Conservation (phyloP, 2,113 vertebrate genomes). For the Chrysochloris asiatica region DNA sequence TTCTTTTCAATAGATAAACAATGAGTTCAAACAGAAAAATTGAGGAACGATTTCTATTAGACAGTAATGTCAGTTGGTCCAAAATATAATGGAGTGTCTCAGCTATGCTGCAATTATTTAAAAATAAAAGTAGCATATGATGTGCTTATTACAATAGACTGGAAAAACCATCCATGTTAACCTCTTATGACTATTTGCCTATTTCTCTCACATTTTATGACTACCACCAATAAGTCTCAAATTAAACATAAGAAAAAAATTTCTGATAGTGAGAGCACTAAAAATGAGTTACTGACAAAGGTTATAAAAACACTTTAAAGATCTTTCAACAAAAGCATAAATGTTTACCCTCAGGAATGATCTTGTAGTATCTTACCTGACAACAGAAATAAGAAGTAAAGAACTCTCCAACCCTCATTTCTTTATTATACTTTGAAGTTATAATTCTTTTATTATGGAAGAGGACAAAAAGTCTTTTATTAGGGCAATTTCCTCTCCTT, state of each 20-base stretch:
- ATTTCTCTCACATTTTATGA: neutral
- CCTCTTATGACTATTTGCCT: neutral
- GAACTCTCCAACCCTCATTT: neutral
- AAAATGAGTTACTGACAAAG: constrained; percentile 37
- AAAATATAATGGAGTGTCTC: too few relatives aligned
- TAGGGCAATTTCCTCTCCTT: too few relatives aligned
- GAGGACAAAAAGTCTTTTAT: too few relatives aligned
- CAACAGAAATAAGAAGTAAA: neutral
- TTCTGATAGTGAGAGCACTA: neutral
- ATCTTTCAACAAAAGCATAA: constrained; percentile 11
- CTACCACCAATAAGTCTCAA: neutral
- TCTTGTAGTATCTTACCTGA: neutral
- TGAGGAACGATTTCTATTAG: constrained; percentile 44
- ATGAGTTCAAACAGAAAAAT: constrained; percentile 36
- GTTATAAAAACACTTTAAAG: neutral
- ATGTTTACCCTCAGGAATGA: neutral
- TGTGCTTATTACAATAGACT: neutral
- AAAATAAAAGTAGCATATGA: neutral
- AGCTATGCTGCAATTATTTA: neutral
- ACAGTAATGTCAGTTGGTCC: constrained; percentile 41
- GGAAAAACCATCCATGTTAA: constrained; percentile 17
- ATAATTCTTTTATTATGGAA: neutral
- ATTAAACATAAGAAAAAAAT: neutral
- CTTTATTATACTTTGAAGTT: constrained; percentile 4
- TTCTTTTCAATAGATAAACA: constrained; percentile 57